Base-by-base conservation (phyloP, 2,797 vertebrate genomes). In the Eremophila alpestris region DNA sequence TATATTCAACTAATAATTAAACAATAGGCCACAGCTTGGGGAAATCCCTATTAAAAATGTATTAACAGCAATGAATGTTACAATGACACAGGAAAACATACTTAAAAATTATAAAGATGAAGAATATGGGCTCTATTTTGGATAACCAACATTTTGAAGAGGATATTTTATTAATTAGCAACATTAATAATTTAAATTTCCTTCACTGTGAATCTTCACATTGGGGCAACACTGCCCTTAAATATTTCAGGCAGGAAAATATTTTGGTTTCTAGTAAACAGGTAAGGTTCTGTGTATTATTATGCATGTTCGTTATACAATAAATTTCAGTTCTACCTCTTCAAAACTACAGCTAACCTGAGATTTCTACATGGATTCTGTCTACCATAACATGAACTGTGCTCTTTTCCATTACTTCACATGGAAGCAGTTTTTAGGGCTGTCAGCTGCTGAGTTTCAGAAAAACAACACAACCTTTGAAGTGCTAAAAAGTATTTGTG, bases 201-300 rank as follows among this genome's bases (percentile, higher is more conserved):
- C 7, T 80, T 79, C 32, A 49, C 38, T 63, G 9, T 64, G 15
- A 73, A 56, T 80, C 59, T 69, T 63, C 26, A 36, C 12, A 27
- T 11, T 34, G 21, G 11, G 2, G 17, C 7, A 55, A 62, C 9
- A 27, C 4, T 68, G 15, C 64, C 16, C 21, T 62, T 26, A 45
- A 68, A 54, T 68, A 78, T 82, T 90, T 82, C 58, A 88, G 34
- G 26, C 9, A 52, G 34, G 10, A 68, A 68, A 91, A 34, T 41
- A 52, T n/a, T 73, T 13, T 67, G 2, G 17, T 16, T 60, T 78
- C 60, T 51, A 36, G 23, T 46, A 46, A 84, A 56, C 13, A 30
- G 5, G 4, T 2, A 52, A 15, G 0, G 2, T 9, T 79, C 36
- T 71, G 3, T 79, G 11, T 21, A 62, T 68, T 7, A 0, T 36